A percentile compares a stretch with the other conserved stretches of the same genome.
These are phyloP conservation scores for Parapristionchus giblindavisi DNA, from an alignment of 2,888 invertebrate genomes.

Conservation along the genomic window DNA sequence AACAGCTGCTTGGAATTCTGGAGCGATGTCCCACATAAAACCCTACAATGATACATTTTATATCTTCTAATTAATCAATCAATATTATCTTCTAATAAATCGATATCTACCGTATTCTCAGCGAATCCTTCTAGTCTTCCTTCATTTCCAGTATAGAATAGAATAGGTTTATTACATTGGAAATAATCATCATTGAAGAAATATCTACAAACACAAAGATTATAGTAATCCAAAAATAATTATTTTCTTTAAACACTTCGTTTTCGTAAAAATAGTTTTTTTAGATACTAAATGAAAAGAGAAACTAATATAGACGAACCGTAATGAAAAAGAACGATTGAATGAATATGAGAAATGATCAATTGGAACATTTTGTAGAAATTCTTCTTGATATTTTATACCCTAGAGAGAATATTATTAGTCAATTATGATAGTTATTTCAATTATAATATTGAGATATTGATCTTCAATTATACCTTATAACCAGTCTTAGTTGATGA, in stretches of 20 bases:
- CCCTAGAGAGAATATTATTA: neutral
- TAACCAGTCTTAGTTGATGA: slow-evolving; percentile 9
- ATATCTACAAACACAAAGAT: slow-evolving; percentile 74
- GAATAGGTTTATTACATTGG: slow-evolving; percentile 78
- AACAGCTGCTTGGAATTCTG: slow-evolving; percentile 81
- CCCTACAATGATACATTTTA: slow-evolving; percentile 74
- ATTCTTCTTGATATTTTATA: slow-evolving; percentile 33
- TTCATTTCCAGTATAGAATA: slow-evolving; percentile 95
- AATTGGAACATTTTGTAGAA: slow-evolving; percentile 47
- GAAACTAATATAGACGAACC: slow-evolving; percentile 42
- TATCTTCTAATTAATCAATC: neutral
- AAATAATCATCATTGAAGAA: slow-evolving; percentile 82
- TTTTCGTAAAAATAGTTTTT: too few species aligned
- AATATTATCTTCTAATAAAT: neutral
- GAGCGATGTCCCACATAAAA: slow-evolving; percentile 89
- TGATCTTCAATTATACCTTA: neutral
- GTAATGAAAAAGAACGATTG: slow-evolving; percentile 52
- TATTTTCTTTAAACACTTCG: too few species aligned
- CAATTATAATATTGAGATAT: neutral
- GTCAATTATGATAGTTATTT: too few species aligned
- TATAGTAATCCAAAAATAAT: neutral
- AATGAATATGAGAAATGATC: slow-evolving; percentile 65
- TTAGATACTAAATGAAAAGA: too few species aligned
- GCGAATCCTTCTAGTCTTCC: slow-evolving; percentile 88
- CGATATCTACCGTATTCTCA: slow-evolving; percentile 78